phyloP scores from a whole-genome alignment of 2,888 invertebrate species.

The Synanthedon tipuliformis region DNA sequence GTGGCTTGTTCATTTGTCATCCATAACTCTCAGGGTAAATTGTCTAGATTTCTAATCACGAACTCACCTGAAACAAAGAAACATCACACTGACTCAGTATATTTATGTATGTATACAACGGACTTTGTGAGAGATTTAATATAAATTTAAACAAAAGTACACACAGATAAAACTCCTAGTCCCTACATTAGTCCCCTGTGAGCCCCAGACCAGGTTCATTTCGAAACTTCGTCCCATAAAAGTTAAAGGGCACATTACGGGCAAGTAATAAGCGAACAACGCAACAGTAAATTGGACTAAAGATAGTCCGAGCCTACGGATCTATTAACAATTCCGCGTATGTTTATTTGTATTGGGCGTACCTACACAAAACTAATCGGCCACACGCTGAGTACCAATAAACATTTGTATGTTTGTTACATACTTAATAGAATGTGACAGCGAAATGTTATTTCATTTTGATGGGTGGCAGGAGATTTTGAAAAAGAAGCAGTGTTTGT shows the following conservation, averaged over 20 bases:
- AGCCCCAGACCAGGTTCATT: conserved; percentile 34
- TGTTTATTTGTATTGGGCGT: background rate
- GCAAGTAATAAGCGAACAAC: conserved; percentile 58
- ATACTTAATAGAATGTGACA: too few species aligned
- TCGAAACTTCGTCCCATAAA: conserved; percentile 60
- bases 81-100: background rate
- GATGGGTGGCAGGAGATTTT: too few species aligned
- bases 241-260: conserved; percentile 66
- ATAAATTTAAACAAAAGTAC: conserved; percentile 42
- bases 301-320: conserved; percentile 28
- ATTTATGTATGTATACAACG: background rate
- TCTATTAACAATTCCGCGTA: conserved; percentile 33
- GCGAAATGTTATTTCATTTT: too few species aligned
- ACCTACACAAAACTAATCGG: background rate
- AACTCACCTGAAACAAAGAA: conserved; percentile 2
- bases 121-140: conserved; percentile 15
- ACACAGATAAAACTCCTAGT: conserved; percentile 49
- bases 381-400: background rate
- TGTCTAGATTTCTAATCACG: background rate
- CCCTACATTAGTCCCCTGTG: conserved; percentile 51
- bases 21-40: too few species aligned
- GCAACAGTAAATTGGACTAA: conserved; percentile 47
- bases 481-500: too few species aligned
- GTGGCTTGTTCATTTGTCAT: too few species aligned
- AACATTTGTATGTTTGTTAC: background rate